Percentiles rank a stretch among this genome's conserved stretches.
Evolutionary conservation across 2,888 invertebrate genomes (phyloP).

Genomic region (Clunio marinus): DNA sequence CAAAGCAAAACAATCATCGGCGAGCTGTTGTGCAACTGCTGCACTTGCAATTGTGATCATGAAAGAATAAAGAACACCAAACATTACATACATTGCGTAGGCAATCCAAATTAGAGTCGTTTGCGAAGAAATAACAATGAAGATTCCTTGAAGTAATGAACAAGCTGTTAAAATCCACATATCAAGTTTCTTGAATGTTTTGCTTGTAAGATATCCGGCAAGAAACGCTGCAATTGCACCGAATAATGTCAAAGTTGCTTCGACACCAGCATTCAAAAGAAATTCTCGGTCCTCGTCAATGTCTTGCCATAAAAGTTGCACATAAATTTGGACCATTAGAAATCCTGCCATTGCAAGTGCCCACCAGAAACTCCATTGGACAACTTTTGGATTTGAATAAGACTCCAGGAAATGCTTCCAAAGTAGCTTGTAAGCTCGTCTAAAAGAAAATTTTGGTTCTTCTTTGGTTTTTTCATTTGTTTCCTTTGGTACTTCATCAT

Average conservation of each 20-base stretch:
- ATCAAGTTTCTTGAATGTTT: constrained; percentile 47
- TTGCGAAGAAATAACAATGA: constrained; percentile 57
- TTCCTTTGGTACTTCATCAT: neutral
- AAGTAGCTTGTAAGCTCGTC: constrained; percentile 49
- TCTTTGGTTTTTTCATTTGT: neutral
- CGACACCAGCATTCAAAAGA: constrained; percentile 72
- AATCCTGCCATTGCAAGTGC: constrained; percentile 67
- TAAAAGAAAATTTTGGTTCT: constrained; percentile 26
- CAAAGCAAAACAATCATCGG: constrained; percentile 80
- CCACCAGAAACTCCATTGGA: constrained; percentile 78
- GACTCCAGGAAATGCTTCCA: constrained; percentile 59
- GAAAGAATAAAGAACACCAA: constrained; percentile 74
- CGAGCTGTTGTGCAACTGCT: constrained; percentile 77
- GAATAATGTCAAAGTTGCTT: constrained; percentile 67
- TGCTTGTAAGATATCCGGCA: constrained; percentile 50
- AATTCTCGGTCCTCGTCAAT: constrained; percentile 50
- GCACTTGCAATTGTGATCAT: constrained; percentile 78
- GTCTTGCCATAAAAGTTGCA: constrained; percentile 67
- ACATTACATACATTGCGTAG: constrained; percentile 70
- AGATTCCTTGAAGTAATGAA: constrained; percentile 56
- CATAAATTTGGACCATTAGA: constrained; percentile 65
- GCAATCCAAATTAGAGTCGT: constrained; percentile 62
- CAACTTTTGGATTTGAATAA: constrained; percentile 57
- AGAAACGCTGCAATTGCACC: constrained; percentile 60
- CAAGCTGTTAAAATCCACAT: constrained; percentile 52